Evolutionary conservation across 1,140 invertebrate species (phyloP).

Genomic region (Pemphigus obesinymphae): DNA sequence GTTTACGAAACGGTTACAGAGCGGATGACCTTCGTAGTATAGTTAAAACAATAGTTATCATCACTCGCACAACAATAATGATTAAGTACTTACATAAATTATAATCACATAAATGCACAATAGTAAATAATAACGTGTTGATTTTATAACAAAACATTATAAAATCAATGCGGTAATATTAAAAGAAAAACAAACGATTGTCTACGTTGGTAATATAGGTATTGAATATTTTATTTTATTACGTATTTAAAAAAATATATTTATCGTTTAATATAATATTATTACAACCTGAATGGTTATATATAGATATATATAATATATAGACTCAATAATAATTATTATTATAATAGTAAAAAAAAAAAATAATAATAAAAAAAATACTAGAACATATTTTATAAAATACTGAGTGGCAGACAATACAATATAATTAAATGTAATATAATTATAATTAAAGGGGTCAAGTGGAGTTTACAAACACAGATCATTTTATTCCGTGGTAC

Average conservation of each 20-base stretch:
- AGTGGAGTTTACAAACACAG: background rate
- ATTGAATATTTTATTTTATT: background rate
- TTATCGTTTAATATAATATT: constrained; percentile 9
- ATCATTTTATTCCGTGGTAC: no score
- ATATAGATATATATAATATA: background rate
- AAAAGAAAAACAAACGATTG: background rate
- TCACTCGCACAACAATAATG: background rate
- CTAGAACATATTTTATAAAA: background rate
- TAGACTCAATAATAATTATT: constrained; percentile 22
- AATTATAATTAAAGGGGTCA: background rate
- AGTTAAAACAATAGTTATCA: constrained; percentile 1
- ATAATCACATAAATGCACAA: background rate
- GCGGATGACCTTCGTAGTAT: constrained; percentile 2
- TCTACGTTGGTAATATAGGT: background rate
- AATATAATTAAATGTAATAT: background rate
- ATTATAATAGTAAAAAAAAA: background rate
- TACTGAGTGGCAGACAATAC: constrained; percentile 10
- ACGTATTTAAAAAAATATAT: constrained; percentile 23
- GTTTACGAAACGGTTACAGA: background rate
- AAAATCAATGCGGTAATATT: background rate
- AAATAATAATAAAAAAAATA: constrained; percentile 20
- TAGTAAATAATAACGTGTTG: no score
- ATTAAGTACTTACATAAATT: no score
- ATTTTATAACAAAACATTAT: background rate
- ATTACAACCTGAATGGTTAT: background rate